A percentile compares a stretch with the other conserved stretches of the same genome.
Conservation (phyloP, 2,888 invertebrate genomes). For the Reticulitermes lucifugus region DNA sequence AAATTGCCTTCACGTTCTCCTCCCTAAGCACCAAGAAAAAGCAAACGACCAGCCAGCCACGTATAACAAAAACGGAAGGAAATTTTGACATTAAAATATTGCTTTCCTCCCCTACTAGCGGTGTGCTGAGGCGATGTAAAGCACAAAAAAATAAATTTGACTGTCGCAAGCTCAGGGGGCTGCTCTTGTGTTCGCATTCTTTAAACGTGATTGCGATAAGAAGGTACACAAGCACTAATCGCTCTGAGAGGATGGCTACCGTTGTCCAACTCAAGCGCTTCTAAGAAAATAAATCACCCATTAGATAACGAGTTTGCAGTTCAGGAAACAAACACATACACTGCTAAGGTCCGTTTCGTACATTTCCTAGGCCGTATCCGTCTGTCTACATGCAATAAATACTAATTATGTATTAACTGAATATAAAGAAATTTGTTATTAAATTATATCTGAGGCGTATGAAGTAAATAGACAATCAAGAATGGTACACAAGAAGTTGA, state of each 20-base stretch:
- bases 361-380: too few species aligned
- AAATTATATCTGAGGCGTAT: too few species aligned
- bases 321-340: too few species aligned
- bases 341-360: too few species aligned
- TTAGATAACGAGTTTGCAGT: too few species aligned
- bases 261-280: background rate
- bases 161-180: background rate
- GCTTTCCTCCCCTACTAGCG: slow-evolving; percentile 35
- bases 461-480: too few species aligned
- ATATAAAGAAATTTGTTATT: too few species aligned
- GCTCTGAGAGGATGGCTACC: background rate
- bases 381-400: too few species aligned
- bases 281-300: too few species aligned
- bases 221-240: slow-evolving; percentile 18
- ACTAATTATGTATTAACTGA: too few species aligned
- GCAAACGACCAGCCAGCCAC: slow-evolving; percentile 30
- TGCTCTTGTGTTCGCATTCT: slow-evolving; percentile 44
- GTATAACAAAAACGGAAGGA: slow-evolving; percentile 48
- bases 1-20: slow-evolving; percentile 41
- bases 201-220: slow-evolving; percentile 49
- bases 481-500: too few species aligned
- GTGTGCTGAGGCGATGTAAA: slow-evolving; percentile 21
- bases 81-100: slow-evolving; percentile 51
- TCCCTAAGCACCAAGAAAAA: slow-evolving; percentile 24
- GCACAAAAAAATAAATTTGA: slow-evolving; percentile 44